Conservation (phyloP, 64 coral and sea anemone species). For the Montipora efflorescens region DNA sequence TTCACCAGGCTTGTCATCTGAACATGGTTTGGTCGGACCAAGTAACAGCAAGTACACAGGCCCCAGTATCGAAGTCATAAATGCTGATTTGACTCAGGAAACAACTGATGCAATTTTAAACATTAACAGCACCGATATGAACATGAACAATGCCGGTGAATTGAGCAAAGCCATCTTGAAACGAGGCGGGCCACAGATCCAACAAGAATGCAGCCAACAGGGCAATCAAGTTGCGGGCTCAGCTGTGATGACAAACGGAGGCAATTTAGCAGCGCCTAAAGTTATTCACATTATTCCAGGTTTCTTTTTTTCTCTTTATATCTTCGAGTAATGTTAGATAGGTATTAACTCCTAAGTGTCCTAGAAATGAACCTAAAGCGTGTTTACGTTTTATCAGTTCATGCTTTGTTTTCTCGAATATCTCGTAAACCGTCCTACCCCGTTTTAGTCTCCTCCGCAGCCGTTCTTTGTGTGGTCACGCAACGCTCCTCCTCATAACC, state of each 20-base stretch:
- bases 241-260: conserved; percentile 71
- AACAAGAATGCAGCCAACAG: conserved; percentile 59
- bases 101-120: conserved; percentile 84
- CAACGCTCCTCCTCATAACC: too few species aligned
- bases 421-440: too few species aligned
- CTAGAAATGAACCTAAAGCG: too few species aligned
- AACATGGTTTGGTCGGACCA: too few species aligned
- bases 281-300: conserved; percentile 66
- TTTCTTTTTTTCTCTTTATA: neutral
- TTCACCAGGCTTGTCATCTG: neutral
- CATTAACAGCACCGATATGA: conserved; percentile 70
- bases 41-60: neutral
- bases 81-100: conserved; percentile 73
- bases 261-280: conserved; percentile 23
- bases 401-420: too few species aligned
- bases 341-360: too few species aligned
- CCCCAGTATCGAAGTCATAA: conserved; percentile 29
- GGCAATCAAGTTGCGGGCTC: conserved; percentile 70
- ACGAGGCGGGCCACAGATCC: conserved; percentile 33
- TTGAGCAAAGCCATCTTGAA: conserved; percentile 74
- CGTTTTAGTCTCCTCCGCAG: too few species aligned
- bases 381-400: too few species aligned
- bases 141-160: conserved; percentile 73
- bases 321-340: too few species aligned
- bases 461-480: too few species aligned